Percentiles rank a stretch among this genome's conserved stretches.
phyloP scores from a whole-genome alignment of 2,797 vertebrate genomes.

The Tangara arthus region DNA sequence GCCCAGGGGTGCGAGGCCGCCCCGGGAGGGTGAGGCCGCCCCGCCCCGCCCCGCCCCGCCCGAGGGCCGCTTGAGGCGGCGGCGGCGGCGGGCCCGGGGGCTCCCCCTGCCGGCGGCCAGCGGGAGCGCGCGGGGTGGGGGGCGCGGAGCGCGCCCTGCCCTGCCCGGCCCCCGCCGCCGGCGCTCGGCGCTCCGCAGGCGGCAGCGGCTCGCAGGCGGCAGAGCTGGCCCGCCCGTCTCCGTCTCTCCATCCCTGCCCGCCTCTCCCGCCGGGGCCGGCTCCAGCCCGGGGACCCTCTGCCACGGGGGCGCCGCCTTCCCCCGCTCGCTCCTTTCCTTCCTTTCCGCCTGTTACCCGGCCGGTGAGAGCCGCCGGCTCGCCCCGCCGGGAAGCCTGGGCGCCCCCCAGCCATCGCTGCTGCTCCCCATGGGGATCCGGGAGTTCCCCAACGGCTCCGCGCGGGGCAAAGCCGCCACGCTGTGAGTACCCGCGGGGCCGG shows the following conservation, averaged over 20 bases:
- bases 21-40: not conserved
- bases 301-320: not conserved
- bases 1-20: not conserved
- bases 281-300: not conserved
- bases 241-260: not conserved
- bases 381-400: slow-evolving; percentile 54
- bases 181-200: not conserved
- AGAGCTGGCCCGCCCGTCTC: not conserved
- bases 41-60: not conserved
- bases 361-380: slow-evolving; percentile 25
- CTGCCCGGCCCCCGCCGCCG: not conserved
- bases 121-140: not conserved
- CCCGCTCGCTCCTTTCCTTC: not conserved
- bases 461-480: slow-evolving; percentile 63
- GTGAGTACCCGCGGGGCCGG: slow-evolving; percentile 61
- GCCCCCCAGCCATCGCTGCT: slow-evolving; percentile 43
- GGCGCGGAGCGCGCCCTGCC: not conserved
- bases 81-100: not conserved
- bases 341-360: not conserved
- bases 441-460: slow-evolving; percentile 74
- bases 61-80: not conserved
- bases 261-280: not conserved
- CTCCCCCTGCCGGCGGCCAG: not conserved
- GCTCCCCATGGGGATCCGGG: slow-evolving; percentile 75
- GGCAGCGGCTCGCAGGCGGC: not conserved